Conservation (phyloP, 2,888 invertebrate species). For the Junonia oenone region DNA sequence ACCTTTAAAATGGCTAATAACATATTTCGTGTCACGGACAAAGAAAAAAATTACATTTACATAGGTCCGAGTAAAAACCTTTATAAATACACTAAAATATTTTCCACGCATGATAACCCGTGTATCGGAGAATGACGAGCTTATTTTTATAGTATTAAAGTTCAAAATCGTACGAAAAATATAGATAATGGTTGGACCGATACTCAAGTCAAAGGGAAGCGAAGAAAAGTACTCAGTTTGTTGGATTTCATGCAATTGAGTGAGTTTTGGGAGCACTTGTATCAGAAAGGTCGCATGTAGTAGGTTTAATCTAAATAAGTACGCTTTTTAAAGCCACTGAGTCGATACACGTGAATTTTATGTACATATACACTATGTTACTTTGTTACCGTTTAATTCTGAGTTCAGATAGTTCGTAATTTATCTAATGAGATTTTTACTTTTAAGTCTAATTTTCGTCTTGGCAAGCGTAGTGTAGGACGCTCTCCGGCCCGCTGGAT, state of each 20-base stretch:
- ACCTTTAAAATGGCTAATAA: slow-evolving; percentile 7
- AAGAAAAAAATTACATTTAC: slow-evolving; percentile 13
- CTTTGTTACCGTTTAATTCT: too few relatives aligned
- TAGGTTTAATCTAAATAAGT: too few relatives aligned
- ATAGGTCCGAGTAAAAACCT: slow-evolving; percentile 4
- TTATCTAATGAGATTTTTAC: too few relatives aligned
- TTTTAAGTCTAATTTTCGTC: too few relatives aligned
- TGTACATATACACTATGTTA: too few relatives aligned
- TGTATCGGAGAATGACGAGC: neutral
- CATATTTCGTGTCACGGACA: slow-evolving; percentile 16
- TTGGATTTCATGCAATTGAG: neutral
- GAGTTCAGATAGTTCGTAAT: too few relatives aligned
- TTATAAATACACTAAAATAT: neutral
- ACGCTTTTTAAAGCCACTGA: too few relatives aligned
- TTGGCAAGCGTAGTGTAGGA: too few relatives aligned
- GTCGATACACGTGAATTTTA: too few relatives aligned
- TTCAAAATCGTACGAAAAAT: neutral
- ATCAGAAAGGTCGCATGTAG: neutral
- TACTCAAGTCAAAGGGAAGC: neutral
- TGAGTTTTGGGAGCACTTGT: neutral
- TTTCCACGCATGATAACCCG: neutral
- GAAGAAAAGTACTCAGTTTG: neutral
- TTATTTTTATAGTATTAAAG: neutral
- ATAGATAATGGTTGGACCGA: neutral
- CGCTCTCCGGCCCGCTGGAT: too few relatives aligned